Percentiles rank a stretch among this genome's conserved stretches.
These are phyloP conservation scores for Sigmodon hispidus DNA, from an alignment of 2,113 vertebrate species.

Conservation along the genomic window DNA sequence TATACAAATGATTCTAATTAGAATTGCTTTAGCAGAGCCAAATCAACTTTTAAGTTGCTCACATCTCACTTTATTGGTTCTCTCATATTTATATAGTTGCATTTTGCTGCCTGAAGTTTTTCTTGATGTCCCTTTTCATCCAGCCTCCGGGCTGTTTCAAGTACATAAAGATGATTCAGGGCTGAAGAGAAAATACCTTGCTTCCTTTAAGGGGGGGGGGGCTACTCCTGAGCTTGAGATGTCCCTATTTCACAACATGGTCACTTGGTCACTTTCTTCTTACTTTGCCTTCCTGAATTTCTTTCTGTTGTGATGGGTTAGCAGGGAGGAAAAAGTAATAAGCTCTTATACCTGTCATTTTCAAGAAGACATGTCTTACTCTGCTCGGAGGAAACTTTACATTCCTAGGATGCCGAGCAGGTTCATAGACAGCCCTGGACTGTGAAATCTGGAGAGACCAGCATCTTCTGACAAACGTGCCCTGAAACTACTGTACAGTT, in stretches of 20 bases:
- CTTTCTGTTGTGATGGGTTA: neutral
- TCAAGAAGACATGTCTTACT: neutral
- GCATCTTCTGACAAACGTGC: neutral
- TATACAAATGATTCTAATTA: conserved; percentile 42
- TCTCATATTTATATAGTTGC: neutral
- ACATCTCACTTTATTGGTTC: conserved; percentile 44
- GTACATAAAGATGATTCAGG: neutral
- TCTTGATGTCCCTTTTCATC: neutral
- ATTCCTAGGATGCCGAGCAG: neutral
- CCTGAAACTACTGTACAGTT: neutral
- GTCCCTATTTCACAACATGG: neutral
- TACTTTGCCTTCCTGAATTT: neutral
- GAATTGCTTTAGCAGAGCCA: conserved; percentile 27
- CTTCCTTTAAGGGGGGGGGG: neutral
- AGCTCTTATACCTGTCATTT: neutral
- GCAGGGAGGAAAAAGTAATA: neutral
- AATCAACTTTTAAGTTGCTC: conserved; percentile 54
- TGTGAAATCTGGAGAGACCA: accelerated
- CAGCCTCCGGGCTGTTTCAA: conserved; percentile 4
- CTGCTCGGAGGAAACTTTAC: neutral
- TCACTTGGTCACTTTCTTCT: neutral
- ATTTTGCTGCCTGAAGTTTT: neutral
- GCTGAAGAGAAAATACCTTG: neutral
- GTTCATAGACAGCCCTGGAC: neutral
- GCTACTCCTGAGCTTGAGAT: neutral